Conservation (phyloP, 2,113 vertebrate genomes). For the Apus apus region DNA sequence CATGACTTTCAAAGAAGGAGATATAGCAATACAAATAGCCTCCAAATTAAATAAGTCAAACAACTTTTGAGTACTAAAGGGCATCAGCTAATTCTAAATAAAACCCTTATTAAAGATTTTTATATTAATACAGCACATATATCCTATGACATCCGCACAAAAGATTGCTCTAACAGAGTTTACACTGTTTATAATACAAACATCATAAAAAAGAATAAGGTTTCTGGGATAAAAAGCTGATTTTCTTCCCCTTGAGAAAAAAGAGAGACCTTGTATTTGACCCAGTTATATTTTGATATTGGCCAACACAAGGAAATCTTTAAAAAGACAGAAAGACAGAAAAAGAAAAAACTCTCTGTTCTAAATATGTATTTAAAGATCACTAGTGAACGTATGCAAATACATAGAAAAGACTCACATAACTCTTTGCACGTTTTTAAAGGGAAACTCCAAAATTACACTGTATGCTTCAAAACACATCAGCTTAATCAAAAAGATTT, state of each 20-base stretch:
- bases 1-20: constrained; percentile 74
- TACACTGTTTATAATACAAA: constrained; percentile 76
- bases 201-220: constrained; percentile 83
- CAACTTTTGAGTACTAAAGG: constrained; percentile 78
- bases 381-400: constrained; percentile 63
- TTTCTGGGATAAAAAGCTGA: constrained; percentile 81
- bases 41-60: constrained; percentile 79
- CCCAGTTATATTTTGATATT: constrained; percentile 73
- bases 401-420: constrained; percentile 49
- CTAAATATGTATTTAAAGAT: constrained; percentile 58
- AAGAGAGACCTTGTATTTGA: constrained; percentile 58
- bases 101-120: constrained; percentile 76
- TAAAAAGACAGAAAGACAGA: neutral
- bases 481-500: constrained; percentile 80
- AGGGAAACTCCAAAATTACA: constrained; percentile 71
- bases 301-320: constrained; percentile 24
- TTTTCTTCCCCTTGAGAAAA: constrained; percentile 72
- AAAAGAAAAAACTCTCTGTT: constrained; percentile 15
- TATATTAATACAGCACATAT: constrained; percentile 74
- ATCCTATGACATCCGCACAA: constrained; percentile 74
- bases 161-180: constrained; percentile 77
- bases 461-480: constrained; percentile 73
- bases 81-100: constrained; percentile 82
- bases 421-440: constrained; percentile 71
- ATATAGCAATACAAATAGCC: constrained; percentile 68